Percentiles rank a stretch among this genome's conserved stretches.
These are phyloP conservation scores for Hyperoplus lanceolatus DNA, from an alignment of 2,797 vertebrate genomes.

Conservation along the genomic window DNA sequence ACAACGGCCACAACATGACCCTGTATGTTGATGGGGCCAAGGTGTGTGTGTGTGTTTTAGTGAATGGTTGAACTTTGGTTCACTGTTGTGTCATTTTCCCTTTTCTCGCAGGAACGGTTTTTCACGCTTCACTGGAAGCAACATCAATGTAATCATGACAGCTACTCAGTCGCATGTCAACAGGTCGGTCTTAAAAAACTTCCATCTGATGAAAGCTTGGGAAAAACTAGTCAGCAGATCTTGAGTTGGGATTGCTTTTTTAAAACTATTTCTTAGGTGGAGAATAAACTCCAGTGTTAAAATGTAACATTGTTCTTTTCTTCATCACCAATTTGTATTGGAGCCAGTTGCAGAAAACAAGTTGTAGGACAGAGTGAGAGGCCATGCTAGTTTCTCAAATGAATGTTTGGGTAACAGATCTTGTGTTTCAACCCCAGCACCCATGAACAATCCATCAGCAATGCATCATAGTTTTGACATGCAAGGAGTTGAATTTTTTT, in stretches of 20 bases:
- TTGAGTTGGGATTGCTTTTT: conserved; percentile 8
- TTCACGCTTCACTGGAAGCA: background rate
- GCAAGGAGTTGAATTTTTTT: background rate
- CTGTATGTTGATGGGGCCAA: conserved; percentile 92
- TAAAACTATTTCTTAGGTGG: background rate
- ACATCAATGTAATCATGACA: background rate
- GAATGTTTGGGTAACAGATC: background rate
- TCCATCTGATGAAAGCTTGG: background rate
- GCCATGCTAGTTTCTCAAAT: background rate
- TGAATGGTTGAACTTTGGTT: background rate
- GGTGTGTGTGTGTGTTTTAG: conserved; percentile 72
- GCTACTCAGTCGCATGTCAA: conserved; percentile 1
- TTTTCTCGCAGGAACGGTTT: background rate
- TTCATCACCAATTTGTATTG: background rate
- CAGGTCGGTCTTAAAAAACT: background rate
- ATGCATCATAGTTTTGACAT: background rate
- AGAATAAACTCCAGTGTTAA: background rate
- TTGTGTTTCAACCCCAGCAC: background rate
- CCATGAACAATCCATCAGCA: background rate
- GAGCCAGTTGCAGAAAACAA: background rate
- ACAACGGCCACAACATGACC: conserved; percentile 89
- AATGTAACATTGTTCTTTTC: background rate
- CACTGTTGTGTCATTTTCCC: background rate
- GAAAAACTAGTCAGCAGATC: background rate
- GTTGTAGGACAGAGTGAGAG: background rate